phyloP scores from a whole-genome alignment of 2,113 vertebrate species.

The Halichoeres trimaculatus region DNA sequence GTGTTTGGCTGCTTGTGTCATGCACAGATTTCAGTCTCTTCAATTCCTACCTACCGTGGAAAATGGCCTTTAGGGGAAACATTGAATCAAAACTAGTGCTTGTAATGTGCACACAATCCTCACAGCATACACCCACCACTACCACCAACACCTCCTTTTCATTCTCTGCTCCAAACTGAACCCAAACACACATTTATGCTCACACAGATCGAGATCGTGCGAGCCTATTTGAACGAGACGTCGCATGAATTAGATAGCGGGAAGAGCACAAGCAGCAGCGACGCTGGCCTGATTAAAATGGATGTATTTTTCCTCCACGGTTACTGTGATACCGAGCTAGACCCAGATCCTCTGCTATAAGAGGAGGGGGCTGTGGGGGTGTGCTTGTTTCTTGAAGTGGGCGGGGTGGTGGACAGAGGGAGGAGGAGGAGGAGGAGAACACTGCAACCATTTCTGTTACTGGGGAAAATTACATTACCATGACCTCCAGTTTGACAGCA shows the following conservation, averaged over 20 bases:
- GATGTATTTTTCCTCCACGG: constrained; percentile 48
- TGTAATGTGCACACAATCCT: constrained; percentile 21
- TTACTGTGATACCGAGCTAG: constrained; percentile 58
- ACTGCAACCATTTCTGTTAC: constrained; percentile 68
- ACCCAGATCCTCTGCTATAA: constrained; percentile 61
- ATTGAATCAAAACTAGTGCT: constrained; percentile 36
- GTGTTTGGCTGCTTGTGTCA: constrained; percentile 8
- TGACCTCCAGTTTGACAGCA: constrained; percentile 67
- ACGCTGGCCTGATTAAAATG: constrained; percentile 69
- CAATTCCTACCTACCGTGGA: constrained; percentile 24
- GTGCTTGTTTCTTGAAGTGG: constrained; percentile 54
- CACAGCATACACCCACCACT: not conserved
- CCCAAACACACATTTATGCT: not conserved
- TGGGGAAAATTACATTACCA: constrained; percentile 68
- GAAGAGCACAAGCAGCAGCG: constrained; percentile 21
- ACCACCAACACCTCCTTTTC: not conserved
- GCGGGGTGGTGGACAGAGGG: constrained; percentile 53
- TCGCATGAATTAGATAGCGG: constrained; percentile 43
- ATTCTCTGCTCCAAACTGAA: constrained; percentile 7
- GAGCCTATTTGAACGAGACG: constrained; percentile 45
- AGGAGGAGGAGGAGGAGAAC: constrained; percentile 35
- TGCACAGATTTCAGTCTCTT: constrained; percentile 12
- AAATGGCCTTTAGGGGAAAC: constrained; percentile 20
- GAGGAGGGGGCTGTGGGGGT: constrained; percentile 20
- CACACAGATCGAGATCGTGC: constrained; percentile 8